A percentile compares a stretch with the other conserved stretches of the same genome.
These are phyloP conservation scores for Meandrusa payeni DNA, from an alignment of 2,888 invertebrate species.

Conservation along the genomic window DNA sequence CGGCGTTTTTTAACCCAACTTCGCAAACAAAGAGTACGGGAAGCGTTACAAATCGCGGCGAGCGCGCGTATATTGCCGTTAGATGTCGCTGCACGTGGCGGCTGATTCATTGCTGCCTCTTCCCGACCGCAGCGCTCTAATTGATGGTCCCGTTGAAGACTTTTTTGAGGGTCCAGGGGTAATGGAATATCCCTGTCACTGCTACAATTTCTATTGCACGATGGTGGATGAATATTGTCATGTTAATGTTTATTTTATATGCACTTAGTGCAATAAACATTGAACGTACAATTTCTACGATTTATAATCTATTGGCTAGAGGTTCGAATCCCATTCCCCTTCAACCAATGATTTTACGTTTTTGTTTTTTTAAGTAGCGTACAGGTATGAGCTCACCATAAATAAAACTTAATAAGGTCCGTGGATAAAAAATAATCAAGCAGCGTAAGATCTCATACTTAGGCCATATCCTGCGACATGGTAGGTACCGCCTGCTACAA, in stretches of 20 bases:
- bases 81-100: constrained; percentile 66
- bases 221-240: constrained; percentile 1
- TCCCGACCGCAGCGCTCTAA: constrained; percentile 26
- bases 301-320: no score
- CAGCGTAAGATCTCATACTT: no score
- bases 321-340: no score
- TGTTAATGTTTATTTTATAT: background rate
- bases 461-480: no score
- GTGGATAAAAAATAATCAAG: no score
- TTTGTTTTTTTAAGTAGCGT: no score
- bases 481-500: no score
- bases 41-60: constrained; percentile 67
- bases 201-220: constrained; percentile 32
- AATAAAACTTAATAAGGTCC: no score
- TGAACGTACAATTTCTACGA: no score
- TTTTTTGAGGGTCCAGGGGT: constrained; percentile 36
- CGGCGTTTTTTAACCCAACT: constrained; percentile 24
- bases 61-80: constrained; percentile 62
- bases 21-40: constrained; percentile 40
- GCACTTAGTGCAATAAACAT: background rate
- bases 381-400: no score
- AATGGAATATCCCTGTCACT: constrained; percentile 40
- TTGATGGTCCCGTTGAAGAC: constrained; percentile 25
- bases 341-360: no score
- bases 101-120: constrained; percentile 43